Evolutionary conservation across 2,888 invertebrate species (phyloP).

Genomic region (Antheraea assamensis): DNA sequence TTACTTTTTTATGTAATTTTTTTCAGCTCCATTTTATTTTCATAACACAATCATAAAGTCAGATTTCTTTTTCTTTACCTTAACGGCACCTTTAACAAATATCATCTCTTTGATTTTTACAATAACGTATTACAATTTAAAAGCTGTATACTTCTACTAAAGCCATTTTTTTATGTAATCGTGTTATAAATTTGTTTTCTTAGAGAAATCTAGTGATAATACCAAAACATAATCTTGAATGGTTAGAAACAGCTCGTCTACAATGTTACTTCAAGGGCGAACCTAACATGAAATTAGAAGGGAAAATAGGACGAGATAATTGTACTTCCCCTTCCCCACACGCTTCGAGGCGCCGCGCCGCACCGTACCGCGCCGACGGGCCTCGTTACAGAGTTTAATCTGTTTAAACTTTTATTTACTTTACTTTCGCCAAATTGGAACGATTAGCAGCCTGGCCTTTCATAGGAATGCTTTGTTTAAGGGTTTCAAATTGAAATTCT

Average conservation of each 20-base stretch:
- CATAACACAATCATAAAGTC: too few species aligned
- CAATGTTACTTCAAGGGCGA: constrained; percentile 45
- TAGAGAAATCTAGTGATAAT: constrained; percentile 20
- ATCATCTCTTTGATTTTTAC: neutral
- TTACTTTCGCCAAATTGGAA: constrained; percentile 66
- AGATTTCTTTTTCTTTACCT: too few species aligned
- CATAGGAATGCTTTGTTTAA: constrained; percentile 48
- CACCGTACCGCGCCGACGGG: constrained; percentile 27
- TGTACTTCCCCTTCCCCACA: constrained; percentile 52
- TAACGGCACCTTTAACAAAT: too few species aligned
- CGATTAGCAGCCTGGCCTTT: constrained; percentile 64
- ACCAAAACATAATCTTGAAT: neutral
- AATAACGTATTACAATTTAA: neutral
- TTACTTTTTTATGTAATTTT: too few species aligned
- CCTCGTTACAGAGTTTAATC: constrained; percentile 76
- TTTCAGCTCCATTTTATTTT: too few species aligned
- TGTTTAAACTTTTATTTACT: constrained; percentile 80
- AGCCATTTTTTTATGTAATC: neutral
- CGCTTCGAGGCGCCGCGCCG: constrained; percentile 33
- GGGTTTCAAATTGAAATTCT: constrained; percentile 42
- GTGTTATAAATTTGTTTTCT: neutral
- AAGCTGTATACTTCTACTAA: neutral
- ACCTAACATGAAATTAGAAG: constrained; percentile 75
- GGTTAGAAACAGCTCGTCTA: constrained; percentile 44
- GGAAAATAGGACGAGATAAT: constrained; percentile 80